Evolutionary conservation across 2,113 vertebrate genomes (phyloP).

Genomic region (Oxygymnocypris stewartii): DNA sequence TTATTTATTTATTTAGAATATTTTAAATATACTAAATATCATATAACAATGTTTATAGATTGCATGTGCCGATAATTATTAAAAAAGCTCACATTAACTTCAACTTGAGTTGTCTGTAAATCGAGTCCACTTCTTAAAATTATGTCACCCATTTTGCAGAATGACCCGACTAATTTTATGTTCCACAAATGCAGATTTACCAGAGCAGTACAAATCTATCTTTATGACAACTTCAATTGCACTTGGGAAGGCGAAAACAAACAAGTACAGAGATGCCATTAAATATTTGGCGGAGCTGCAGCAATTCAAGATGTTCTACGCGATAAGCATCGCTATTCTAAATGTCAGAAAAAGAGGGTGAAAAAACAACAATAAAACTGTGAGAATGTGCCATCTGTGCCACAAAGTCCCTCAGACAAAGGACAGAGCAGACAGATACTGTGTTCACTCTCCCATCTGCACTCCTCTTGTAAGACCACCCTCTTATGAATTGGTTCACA

Average conservation of each 20-base stretch:
- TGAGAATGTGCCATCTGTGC: slow-evolving; percentile 18
- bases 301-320: slow-evolving; percentile 9
- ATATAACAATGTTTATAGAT: neutral
- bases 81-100: neutral
- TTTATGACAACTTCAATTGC: slow-evolving; percentile 1
- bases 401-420: slow-evolving; percentile 20
- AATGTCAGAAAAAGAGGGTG: neutral
- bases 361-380: slow-evolving; percentile 4
- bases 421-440: slow-evolving; percentile 62
- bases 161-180: neutral
- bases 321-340: neutral
- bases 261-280: slow-evolving; percentile 26
- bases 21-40: neutral
- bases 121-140: too few species aligned
- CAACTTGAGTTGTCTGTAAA: neutral
- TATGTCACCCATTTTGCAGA: neutral
- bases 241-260: slow-evolving; percentile 20
- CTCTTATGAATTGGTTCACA: neutral
- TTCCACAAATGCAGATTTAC: neutral
- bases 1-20: too few species aligned
- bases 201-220: neutral
- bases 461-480: slow-evolving; percentile 63
- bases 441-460: slow-evolving; percentile 74
- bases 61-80: neutral
- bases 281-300: slow-evolving; percentile 20